Percentiles rank a stretch among this genome's conserved stretches.
Conservation (phyloP, 2,113 vertebrate species). For the Chlamydotis undulata region DNA sequence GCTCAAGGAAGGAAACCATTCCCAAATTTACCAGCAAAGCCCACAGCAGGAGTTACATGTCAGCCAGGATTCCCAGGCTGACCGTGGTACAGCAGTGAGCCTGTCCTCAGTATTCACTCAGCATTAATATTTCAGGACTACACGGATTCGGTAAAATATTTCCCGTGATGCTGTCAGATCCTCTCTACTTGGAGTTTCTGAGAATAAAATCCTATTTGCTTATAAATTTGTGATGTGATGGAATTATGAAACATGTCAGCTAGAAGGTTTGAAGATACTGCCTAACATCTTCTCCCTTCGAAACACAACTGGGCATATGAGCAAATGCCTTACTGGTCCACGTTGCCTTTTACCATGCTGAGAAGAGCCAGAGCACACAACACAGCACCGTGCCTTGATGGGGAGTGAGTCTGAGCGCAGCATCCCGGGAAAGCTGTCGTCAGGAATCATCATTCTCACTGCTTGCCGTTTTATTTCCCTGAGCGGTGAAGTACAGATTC, state of each 20-base stretch:
- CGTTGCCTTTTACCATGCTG: fast-evolving
- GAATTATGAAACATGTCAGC: slow-evolving; percentile 24
- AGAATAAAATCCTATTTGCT: background rate
- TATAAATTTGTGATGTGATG: slow-evolving; percentile 30
- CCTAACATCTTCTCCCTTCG: background rate
- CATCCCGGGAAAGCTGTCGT: fast-evolving
- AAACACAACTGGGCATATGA: fast-evolving
- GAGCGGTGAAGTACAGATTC: background rate
- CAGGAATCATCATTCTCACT: background rate
- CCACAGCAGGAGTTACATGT: background rate
- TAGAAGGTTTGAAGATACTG: background rate
- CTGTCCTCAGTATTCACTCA: background rate
- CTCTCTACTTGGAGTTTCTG: background rate
- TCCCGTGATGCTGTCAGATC: background rate
- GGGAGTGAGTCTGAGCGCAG: background rate
- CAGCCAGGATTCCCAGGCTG: background rate
- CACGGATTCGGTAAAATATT: background rate
- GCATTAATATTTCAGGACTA: background rate
- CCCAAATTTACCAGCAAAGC: slow-evolving; percentile 9
- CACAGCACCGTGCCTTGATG: fast-evolving
- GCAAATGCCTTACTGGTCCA: background rate
- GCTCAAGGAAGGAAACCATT: background rate
- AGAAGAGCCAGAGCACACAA: background rate
- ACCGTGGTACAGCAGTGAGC: background rate
- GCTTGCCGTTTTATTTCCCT: background rate